phyloP scores from a whole-genome alignment of 2,888 invertebrate species.

The Syrphus vitripennis region DNA sequence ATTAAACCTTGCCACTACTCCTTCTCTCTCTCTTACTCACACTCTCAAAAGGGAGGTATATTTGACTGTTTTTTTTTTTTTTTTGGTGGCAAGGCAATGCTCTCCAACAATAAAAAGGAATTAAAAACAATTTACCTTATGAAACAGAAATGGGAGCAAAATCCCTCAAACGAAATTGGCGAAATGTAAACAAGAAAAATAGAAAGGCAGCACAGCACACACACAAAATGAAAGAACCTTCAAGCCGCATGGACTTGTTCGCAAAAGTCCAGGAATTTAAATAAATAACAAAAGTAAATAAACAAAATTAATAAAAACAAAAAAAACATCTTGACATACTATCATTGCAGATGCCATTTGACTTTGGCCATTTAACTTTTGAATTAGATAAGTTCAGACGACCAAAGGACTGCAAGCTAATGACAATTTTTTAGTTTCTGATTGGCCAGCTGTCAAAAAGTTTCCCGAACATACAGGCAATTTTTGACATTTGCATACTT shows the following conservation, averaged over 20 bases:
- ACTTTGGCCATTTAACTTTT: too few relatives aligned
- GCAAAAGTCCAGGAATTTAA: not conserved
- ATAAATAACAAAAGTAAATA: not conserved
- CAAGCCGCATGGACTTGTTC: not conserved
- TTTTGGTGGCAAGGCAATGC: not conserved
- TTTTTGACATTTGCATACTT: too few relatives aligned
- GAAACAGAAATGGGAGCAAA: slow-evolving; percentile 21
- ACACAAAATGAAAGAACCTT: not conserved
- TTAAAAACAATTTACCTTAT: slow-evolving; percentile 11
- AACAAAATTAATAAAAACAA: too few relatives aligned
- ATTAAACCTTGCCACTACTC: slow-evolving; percentile 59
- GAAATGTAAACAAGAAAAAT: slow-evolving; percentile 49
- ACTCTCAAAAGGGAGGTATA: not conserved
- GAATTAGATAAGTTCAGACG: too few relatives aligned
- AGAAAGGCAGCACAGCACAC: slow-evolving; percentile 8
- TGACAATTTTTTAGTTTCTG: too few relatives aligned
- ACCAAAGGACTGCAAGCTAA: too few relatives aligned
- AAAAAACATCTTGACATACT: too few relatives aligned
- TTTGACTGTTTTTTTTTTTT: not conserved
- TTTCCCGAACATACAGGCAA: too few relatives aligned
- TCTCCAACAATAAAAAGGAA: slow-evolving; percentile 7
- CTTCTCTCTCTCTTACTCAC: not conserved
- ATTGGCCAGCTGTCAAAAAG: too few relatives aligned
- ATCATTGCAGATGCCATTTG: too few relatives aligned
- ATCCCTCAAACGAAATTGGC: slow-evolving; percentile 45